Conservation (phyloP, 2,797 vertebrate genomes). For the Acipenser transmontanus region DNA sequence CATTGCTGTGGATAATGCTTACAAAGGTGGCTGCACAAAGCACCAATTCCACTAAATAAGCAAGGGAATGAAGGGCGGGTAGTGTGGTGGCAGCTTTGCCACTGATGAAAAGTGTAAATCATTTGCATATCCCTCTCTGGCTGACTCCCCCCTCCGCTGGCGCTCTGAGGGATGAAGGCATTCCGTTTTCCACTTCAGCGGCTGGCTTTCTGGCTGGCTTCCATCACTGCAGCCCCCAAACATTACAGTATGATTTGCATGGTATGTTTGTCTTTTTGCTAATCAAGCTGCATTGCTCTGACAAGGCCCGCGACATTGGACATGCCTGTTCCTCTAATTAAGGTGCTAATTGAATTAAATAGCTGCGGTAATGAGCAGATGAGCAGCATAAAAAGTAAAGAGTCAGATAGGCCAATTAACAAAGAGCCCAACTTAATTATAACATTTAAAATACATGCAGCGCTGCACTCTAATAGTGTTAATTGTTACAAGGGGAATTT, state of each 20-base stretch:
- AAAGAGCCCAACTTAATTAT: constrained; percentile 94
- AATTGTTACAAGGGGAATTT: constrained; percentile 94
- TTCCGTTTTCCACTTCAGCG: constrained; percentile 55
- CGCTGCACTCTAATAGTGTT: constrained; percentile 79
- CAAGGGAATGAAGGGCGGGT: not conserved
- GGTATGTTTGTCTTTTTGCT: constrained; percentile 84
- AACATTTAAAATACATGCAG: constrained; percentile 91
- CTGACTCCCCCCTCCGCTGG: constrained; percentile 7
- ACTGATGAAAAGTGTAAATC: constrained; percentile 43
- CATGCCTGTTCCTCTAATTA: constrained; percentile 97
- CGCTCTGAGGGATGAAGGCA: constrained; percentile 47
- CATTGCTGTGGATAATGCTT: not conserved
- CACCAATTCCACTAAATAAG: not conserved
- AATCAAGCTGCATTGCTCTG: constrained; percentile 72
- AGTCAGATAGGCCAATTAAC: constrained; percentile 99
- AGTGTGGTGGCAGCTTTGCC: not conserved
- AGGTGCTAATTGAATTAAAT: constrained; percentile 99
- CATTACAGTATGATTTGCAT: constrained; percentile 73
- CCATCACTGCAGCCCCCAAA: constrained; percentile 50
- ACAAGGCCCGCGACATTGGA: constrained; percentile 84
- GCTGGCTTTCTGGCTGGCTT: constrained; percentile 45
- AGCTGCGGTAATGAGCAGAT: constrained; percentile 90
- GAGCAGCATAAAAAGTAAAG: constrained; percentile 95
- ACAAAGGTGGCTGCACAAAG: not conserved
- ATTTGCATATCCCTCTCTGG: constrained; percentile 33